A percentile compares a stretch with the other conserved stretches of the same genome.
phyloP scores from a whole-genome alignment of 2,113 vertebrate genomes.

The Budorcas taxicolor region DNA sequence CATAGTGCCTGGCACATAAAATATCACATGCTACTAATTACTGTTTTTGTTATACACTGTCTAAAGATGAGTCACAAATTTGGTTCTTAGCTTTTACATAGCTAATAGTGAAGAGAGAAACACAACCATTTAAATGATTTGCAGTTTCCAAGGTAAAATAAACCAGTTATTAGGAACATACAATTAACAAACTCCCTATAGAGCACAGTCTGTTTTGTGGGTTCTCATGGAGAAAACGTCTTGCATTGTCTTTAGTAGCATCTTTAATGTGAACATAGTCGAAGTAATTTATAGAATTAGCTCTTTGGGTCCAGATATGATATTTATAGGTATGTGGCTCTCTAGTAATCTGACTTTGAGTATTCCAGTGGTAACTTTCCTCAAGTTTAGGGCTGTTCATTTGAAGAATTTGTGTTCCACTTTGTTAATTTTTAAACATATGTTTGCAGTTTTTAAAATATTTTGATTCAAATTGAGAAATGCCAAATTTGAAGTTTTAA shows the following conservation, averaged over 20 bases:
- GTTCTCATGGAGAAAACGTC: not conserved
- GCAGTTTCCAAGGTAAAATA: not conserved
- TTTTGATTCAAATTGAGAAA: slow-evolving; percentile 10
- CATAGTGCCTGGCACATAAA: not conserved
- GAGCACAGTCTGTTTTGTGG: not conserved
- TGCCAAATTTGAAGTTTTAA: not conserved
- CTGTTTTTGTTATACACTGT: not conserved
- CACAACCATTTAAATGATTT: not conserved
- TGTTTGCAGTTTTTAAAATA: not conserved
- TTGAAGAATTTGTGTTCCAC: not conserved
- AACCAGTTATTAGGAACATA: not conserved
- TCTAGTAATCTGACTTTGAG: not conserved
- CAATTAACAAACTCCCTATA: not conserved
- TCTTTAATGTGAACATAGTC: not conserved
- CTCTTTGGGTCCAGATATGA: not conserved
- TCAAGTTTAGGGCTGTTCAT: not conserved
- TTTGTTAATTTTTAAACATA: slow-evolving; percentile 29
- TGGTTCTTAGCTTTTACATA: not conserved
- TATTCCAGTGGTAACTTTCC: not conserved
- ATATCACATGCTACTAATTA: not conserved
- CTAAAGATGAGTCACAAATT: not conserved
- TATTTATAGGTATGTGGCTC: not conserved
- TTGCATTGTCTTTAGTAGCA: not conserved
- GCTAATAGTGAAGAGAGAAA: not conserved
- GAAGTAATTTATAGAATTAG: not conserved